Evolutionary conservation across 2,888 invertebrate species (phyloP).

Genomic region (Elegia similella): DNA sequence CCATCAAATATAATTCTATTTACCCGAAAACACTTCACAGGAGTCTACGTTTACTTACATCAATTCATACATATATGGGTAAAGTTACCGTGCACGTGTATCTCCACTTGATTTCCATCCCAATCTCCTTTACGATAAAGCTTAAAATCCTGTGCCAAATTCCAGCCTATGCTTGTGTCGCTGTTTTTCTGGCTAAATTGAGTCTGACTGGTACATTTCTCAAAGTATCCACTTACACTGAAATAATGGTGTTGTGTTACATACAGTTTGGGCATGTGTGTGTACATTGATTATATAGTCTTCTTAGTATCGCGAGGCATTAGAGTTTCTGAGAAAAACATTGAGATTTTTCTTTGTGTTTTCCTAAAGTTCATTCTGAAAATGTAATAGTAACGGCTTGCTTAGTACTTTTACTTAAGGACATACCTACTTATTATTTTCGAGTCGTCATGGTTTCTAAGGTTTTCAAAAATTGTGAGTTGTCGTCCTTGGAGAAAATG

Average conservation of each 20-base stretch:
- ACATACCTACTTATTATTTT: no score
- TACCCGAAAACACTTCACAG: conserved; percentile 10
- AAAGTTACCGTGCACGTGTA: conserved; percentile 6
- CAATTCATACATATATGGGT: conserved; percentile 20
- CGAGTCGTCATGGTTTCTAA: no score
- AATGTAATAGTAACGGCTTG: no score
- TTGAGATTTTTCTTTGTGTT: neutral
- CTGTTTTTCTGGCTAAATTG: conserved; percentile 14
- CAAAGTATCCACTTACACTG: conserved; percentile 13
- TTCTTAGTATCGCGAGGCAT: neutral
- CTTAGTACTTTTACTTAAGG: no score
- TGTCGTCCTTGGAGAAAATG: no score
- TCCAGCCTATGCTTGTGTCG: neutral
- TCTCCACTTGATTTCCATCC: neutral
- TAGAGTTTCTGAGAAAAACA: neutral
- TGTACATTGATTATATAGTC: neutral
- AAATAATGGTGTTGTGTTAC: conserved; percentile 8
- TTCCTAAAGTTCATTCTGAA: neutral
- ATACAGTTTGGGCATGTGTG: neutral
- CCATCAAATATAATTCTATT: neutral
- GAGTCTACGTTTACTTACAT: conserved; percentile 19
- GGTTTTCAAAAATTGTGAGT: no score
- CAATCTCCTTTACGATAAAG: neutral
- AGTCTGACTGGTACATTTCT: conserved; percentile 16
- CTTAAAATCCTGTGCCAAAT: neutral